phyloP scores from a whole-genome alignment of 2,888 invertebrate genomes.

The Lithophane leautieri region DNA sequence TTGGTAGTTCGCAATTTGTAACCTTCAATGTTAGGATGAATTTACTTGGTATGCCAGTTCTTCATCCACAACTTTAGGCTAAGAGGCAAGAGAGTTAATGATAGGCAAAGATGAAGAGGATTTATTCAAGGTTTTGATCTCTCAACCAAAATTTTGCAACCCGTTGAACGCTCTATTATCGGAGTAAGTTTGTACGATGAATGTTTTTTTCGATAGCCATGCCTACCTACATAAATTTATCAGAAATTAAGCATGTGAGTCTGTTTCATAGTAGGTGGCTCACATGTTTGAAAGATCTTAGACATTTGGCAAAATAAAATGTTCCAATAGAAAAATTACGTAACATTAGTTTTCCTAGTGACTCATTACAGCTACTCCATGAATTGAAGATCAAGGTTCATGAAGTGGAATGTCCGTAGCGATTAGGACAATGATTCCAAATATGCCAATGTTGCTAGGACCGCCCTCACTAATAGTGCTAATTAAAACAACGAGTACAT shows the following conservation, averaged over 20 bases:
- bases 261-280: constrained; percentile 12
- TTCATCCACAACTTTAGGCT: constrained; percentile 4
- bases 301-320: not conserved
- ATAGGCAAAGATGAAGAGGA: not conserved
- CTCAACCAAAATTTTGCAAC: too few species aligned
- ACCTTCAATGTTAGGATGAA: constrained; percentile 38
- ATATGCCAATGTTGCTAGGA: constrained; percentile 60
- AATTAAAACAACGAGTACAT: constrained; percentile 57
- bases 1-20: constrained; percentile 40
- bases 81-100: constrained; percentile 2
- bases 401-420: constrained; percentile 54
- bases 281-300: constrained; percentile 21
- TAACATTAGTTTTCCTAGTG: constrained; percentile 19
- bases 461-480: constrained; percentile 61
- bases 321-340: not conserved
- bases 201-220: not conserved
- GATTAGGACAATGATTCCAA: constrained; percentile 63
- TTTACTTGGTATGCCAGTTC: constrained; percentile 28
- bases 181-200: not conserved
- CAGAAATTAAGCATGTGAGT: constrained; percentile 8
- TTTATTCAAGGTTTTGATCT: not conserved
- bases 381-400: constrained; percentile 63
- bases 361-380: constrained; percentile 27
- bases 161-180: not conserved
- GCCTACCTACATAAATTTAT: not conserved